A percentile compares a stretch with the other conserved stretches of the same genome.
Evolutionary conservation across 2,888 invertebrate species (phyloP).

Genomic region (Embidobia sp.): DNA sequence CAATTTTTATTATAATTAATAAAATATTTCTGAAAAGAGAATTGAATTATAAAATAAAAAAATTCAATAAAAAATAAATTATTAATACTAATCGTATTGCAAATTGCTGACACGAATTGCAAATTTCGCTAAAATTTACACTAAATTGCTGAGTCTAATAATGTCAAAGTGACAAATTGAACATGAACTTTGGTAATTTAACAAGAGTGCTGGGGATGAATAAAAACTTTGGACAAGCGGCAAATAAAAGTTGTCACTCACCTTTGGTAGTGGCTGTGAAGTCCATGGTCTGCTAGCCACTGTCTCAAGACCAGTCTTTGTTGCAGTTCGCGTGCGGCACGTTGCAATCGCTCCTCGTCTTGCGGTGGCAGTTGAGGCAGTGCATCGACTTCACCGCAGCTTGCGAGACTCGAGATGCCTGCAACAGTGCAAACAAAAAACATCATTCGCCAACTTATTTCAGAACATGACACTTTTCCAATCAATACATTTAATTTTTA

Average conservation of each 20-base stretch:
- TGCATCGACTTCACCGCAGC: conserved; percentile 90
- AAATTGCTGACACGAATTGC: too few species aligned
- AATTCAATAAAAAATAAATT: too few species aligned
- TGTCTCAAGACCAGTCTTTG: conserved; percentile 92
- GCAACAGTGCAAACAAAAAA: conserved; percentile 63
- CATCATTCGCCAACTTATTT: conserved; percentile 22
- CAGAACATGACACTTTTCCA: conserved; percentile 21
- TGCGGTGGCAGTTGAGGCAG: conserved; percentile 91
- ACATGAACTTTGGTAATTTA: too few species aligned
- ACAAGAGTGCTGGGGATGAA: neutral
- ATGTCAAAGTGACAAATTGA: too few species aligned
- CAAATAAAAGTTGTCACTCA: conserved; percentile 23
- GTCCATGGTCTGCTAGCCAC: conserved; percentile 89
- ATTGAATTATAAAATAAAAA: too few species aligned
- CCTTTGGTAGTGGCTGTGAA: conserved; percentile 89
- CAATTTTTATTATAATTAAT: too few species aligned
- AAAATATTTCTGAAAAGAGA: too few species aligned
- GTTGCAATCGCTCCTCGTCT: conserved; percentile 91
- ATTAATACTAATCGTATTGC: too few species aligned
- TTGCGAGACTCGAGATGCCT: conserved; percentile 93
- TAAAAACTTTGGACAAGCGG: neutral
- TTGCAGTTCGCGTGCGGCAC: conserved; percentile 90
- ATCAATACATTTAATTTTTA: conserved; percentile 7
- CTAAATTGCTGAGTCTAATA: too few species aligned
- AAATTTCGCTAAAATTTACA: too few species aligned